A percentile compares a stretch with the other conserved stretches of the same genome.
phyloP scores from a whole-genome alignment of 2,113 vertebrate species.

The Tilapia sparmanii region DNA sequence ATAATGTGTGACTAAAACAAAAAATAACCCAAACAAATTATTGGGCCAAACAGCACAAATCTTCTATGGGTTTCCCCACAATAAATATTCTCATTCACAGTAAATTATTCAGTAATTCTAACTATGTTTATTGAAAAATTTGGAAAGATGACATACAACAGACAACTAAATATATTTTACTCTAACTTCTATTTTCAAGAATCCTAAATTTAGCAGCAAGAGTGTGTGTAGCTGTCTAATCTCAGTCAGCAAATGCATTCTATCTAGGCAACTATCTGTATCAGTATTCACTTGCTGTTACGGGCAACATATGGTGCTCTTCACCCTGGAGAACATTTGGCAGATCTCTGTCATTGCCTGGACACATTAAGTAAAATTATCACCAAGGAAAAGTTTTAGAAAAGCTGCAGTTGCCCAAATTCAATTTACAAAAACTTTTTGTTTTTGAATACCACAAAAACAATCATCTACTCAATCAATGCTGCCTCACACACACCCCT shows the following conservation, averaged over 20 bases:
- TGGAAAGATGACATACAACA: not conserved
- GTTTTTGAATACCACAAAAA: not conserved
- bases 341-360: not conserved
- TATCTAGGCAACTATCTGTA: not conserved
- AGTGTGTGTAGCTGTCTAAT: not conserved
- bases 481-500: not conserved
- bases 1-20: not conserved
- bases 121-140: not conserved
- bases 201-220: not conserved
- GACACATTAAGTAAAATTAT: slow-evolving; percentile 15
- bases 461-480: not conserved
- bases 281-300: slow-evolving; percentile 5
- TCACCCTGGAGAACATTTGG: slow-evolving; percentile 5
- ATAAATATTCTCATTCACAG: not conserved
- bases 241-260: not conserved
- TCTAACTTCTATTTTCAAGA: not conserved
- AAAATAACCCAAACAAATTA: not conserved
- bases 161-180: not conserved
- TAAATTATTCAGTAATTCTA: not conserved
- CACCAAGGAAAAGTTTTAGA: not conserved
- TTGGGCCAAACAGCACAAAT: not conserved
- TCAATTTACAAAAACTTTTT: not conserved
- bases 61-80: not conserved
- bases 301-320: slow-evolving; percentile 1
- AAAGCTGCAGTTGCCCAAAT: not conserved